Evolutionary conservation across 1,140 invertebrate genomes (phyloP), one percentile per base, ranked within the genome.

Genomic region (Ips typographus): DNA sequence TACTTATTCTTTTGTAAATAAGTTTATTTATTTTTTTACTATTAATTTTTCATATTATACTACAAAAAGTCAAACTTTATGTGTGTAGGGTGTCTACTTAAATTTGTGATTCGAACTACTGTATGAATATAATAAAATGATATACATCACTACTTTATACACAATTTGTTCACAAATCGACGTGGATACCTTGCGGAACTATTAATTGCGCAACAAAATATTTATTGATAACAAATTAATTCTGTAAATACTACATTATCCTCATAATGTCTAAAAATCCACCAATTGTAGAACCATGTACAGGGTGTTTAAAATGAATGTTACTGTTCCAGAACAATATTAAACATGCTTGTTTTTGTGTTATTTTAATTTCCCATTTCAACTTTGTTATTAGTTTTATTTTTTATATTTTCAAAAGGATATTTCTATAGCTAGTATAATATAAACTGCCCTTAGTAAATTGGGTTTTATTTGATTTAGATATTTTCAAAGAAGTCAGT

Each of bases 1-100:
- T 61, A 40, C 39, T 61, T 70, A 58, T 67, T 57, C 68, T 65
- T 74, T 73, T 74, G 65, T 69, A 71, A 68, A 74, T 72, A 73
- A 71, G 66, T 71, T 64, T 71, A 71, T 69, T 74, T 73, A 74
- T 73, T 73, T 22, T 22, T 71, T 57, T 56, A 63, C n/a, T n/a
- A 7, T 52, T 58, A 66, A 59, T 36, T 56, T 69, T 36, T 41
- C 41, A 49, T 49, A 61, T 47, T 37, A 63, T 69, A 57, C 42
- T 36, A 38, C 57, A 47, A 62, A 60, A 59, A 41, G 36, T 39
- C n/a, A 40, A 61, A 49, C 8, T 61, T 4, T 36, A 22, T 22
- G 22, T 22, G 38, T 40, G n/a, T 52, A 63, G 61, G 2, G 38
- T 47, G 41, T 40, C 61, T 7, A 63, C 38, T 63, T 52, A 52